Evolutionary conservation across 2,888 invertebrate species (phyloP).

Genomic region (Amblyjoppa fuscipennis): DNA sequence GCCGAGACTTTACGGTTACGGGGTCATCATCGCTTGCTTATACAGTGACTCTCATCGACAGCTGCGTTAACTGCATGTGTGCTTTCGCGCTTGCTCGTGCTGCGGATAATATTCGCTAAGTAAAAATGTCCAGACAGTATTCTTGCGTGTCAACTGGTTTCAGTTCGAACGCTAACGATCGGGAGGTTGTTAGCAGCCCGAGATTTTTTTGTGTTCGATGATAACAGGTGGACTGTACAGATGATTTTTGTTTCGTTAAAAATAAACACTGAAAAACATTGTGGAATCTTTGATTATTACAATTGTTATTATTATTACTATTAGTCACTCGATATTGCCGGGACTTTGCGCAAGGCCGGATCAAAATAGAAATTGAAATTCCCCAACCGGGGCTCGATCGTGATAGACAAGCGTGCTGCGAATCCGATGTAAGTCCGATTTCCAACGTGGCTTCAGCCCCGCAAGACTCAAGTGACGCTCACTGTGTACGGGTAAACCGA

Average conservation of each 20-base stretch:
- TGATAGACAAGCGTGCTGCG: constrained; percentile 15
- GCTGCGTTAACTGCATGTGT: constrained; percentile 44
- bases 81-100: constrained; percentile 44
- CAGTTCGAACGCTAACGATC: not conserved
- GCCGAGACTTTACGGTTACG: constrained; percentile 79
- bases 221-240: not conserved
- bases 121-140: constrained; percentile 1
- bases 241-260: too few species aligned
- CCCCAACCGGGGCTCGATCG: not conserved
- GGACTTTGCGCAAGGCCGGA: too few species aligned
- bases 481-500: not conserved
- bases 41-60: constrained; percentile 66
- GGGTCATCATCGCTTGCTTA: constrained; percentile 75
- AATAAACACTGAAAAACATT: too few species aligned
- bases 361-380: not conserved
- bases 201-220: not conserved
- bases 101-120: constrained; percentile 17
- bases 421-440: constrained; percentile 58
- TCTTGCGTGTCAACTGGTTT: not conserved
- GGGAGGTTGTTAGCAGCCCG: not conserved
- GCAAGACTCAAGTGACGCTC: constrained; percentile 27
- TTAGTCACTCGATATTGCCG: too few species aligned
- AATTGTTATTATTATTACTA: too few species aligned
- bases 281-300: too few species aligned
- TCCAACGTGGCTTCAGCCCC: not conserved